Evolutionary conservation across 2,797 vertebrate species (phyloP), one percentile per base, ranked within the genome.

Genomic region (Crenuchus spilurus): DNA sequence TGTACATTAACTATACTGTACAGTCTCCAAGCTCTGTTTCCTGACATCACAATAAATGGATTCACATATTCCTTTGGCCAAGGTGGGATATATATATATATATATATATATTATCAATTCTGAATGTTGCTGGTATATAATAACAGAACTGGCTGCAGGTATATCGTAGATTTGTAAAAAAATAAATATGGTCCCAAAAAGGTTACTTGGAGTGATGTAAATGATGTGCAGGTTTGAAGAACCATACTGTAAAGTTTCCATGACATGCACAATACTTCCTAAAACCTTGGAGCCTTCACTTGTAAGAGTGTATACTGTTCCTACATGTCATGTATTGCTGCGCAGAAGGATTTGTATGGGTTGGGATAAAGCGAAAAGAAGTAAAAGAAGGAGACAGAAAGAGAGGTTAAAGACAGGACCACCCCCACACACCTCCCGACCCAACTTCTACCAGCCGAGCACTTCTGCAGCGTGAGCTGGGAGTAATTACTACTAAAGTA

Each of bases 401-500:
- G 64, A 75, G 35, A 26, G 30, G 48, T 62, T 46, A 18, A 46
- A 57, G 42, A 64, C 58, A n/a, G 55, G 55, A 60, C 61, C 42
- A 64, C 61, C 42, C 52, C 46, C 52, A 13, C 10, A 51, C 64
- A 30, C 46, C 24, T 35, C 42, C 35, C 5, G 24, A 4, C 64
- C 18, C 71, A 41, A 33, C 37, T n/a, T 46, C 37, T 42, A 42
- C 62, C 75, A 33, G 41, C 44, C 48, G 80, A 77, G 82, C 86
- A 48, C 78, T 79, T 81, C 78, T 83, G 71, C 77, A 76, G 78
- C 84, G 84, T 72, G 77, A 89, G 85, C 75, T 51, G 33, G 60
- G 83, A 84, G 80, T 86, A 88, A 88, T 78, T 80, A 83, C 84
- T 74, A 82, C 80, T 88, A 84, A 89, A 75, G 78, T 78, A 85